A percentile compares a stretch with the other conserved stretches of the same genome.
These are phyloP conservation scores for Coremacera marginata DNA, from an alignment of 2,888 invertebrate genomes.

Conservation along the genomic window DNA sequence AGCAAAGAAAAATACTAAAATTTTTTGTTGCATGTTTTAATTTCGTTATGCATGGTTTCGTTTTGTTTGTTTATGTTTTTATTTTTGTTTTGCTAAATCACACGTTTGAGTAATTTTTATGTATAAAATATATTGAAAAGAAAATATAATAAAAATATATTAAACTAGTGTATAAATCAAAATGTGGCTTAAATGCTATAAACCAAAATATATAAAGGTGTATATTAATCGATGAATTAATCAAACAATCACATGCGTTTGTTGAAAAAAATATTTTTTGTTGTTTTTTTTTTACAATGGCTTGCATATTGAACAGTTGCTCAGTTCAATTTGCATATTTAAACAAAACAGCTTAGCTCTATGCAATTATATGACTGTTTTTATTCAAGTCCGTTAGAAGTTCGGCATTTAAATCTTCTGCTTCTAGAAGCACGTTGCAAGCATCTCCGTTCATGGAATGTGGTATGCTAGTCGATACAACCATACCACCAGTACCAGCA, in stretches of 20 bases:
- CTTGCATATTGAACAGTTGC: conserved; percentile 44
- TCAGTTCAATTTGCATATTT: conserved; percentile 45
- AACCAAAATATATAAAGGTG: not conserved
- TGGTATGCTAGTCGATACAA: conserved; percentile 56
- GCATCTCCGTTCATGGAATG: conserved; percentile 65
- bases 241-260: conserved; percentile 25
- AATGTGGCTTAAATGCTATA: not conserved
- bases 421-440: conserved; percentile 64
- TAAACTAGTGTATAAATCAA: conserved; percentile 10
- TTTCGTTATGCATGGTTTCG: conserved; percentile 30
- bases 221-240: not conserved
- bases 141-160: conserved; percentile 13
- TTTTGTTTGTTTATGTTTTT: conserved; percentile 30
- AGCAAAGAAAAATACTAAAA: conserved; percentile 39
- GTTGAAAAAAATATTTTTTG: conserved; percentile 36
- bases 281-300: conserved; percentile 42
- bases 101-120: conserved; percentile 42
- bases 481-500: conserved; percentile 47
- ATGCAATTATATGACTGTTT: conserved; percentile 69
- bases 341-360: conserved; percentile 47
- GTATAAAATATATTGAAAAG: conserved; percentile 17
- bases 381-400: conserved; percentile 68
- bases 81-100: conserved; percentile 42
- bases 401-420: conserved; percentile 67
- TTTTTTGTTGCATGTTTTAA: conserved; percentile 17